Evolutionary conservation across 2,888 invertebrate genomes (phyloP), one percentile per base, ranked within the genome.

Genomic region (Hypomecis punctinalis): DNA sequence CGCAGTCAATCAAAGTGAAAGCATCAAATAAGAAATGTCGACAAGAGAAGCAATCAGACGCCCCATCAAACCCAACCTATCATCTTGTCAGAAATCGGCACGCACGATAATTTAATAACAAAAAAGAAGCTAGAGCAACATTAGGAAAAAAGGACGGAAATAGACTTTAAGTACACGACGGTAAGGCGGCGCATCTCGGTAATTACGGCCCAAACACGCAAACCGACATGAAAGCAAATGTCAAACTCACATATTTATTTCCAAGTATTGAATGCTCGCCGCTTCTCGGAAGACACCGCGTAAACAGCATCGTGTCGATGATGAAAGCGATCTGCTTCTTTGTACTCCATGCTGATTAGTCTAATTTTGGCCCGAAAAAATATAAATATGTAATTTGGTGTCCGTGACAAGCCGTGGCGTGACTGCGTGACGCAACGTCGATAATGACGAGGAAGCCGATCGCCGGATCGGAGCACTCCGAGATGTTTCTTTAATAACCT

Each of bases 221-320:
- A 91, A 86, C 78, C 76, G 85, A 90, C 92, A 92, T 93, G 91
- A 93, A 93, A 93, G 93, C 92, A 90, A 91, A 93, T 93, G 91
- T 93, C 93, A 93, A 93, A 90, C 90, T 90, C 90, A 91, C 91
- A 91, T 91, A 93, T 93, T 91, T 93, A 93, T 92, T 93, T 93
- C 93, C 91, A 89, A 91, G 93, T 93, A 93, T 93, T 91, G 93
- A 91, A 93, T 89, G 86, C 82, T 85, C 82, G 83, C 83, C 84
- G 87, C 76, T 92, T 93, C 92, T 90, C 82, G 82, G 92, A 92
- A 93, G 85, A 85, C 84, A 79, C 86, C 83, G 80, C 83, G 89
- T 92, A 93, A 92, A 93, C 92, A 93, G 87, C 88, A 88, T 85
- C 88, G 79, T 91, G 92, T 93, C 93, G 91, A 92, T 93, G 93